Evolutionary conservation across 1,140 invertebrate genomes (phyloP), one percentile per base, ranked within the genome.

Genomic region (Eufriesea mexicana): DNA sequence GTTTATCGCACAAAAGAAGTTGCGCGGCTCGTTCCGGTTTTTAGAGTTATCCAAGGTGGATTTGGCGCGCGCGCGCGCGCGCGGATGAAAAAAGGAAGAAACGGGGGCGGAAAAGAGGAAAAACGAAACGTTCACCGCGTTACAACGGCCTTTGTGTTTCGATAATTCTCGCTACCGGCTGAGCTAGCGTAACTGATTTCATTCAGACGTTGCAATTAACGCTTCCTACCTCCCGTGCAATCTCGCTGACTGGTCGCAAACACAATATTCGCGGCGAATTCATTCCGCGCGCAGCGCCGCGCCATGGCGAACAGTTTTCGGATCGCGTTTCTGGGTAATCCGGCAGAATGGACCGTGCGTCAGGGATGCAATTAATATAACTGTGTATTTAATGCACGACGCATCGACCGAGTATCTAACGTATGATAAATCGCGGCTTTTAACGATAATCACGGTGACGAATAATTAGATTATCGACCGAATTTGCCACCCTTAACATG

Each of bases 131-230:
- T 64, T 64, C 18, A 54, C 18, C 35, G 28, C 35, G 62, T 64
- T 64, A 45, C 20, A 67, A n/a, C 35, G 8, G 42, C 28, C 23
- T 67, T 45, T n/a, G 64, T n/a, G 42, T 45, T 45, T 67, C 42
- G 64, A 47, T 47, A 67, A 45, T 45, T 67, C 64, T n/a, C 23
- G 23, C 42, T n/a, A 18, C 20, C 0, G 35, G 42, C 12, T n/a
- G 35, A 67, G 64, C 42, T n/a, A n/a, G 42, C 42, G 64, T 66
- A 45, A 66, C 62, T 42, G 62, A 66, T 66, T 66, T 66, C 64
- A n/a, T 45, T 45, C 42, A 64, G 28, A 62, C 61, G 61, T 42
- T 64, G 62, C 62, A 64, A 64, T 64, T 64, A 35, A 42, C 35
- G 35, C 62, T 42, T 42, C 18, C 9, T 42, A 42, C 49, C 49